Evolutionary conservation across 2,113 vertebrate genomes (phyloP), one percentile per base, ranked within the genome.

Genomic region (Vireo altiloquus): DNA sequence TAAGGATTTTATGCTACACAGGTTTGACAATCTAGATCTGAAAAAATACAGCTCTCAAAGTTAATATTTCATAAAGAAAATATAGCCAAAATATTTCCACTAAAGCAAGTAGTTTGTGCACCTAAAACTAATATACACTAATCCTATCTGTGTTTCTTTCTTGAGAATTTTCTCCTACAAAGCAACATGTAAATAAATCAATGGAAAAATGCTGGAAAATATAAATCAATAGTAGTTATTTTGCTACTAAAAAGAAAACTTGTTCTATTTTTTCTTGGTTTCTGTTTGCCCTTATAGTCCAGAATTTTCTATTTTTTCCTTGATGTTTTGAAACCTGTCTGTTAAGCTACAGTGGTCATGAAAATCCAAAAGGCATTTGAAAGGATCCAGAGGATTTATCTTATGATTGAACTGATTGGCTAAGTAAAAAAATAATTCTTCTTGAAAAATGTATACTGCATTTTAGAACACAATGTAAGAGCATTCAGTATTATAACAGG

Each of bases 101-200:
- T 60, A 7, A 39, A 89, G 59, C 46, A 4, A 91, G 24, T 59
- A 77, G 42, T 69, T 69, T 7, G 3, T 53, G 60, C 49, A 80
- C 10, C 15, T 60, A 72, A 88, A 84, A 54, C 11, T 71, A 84
- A 56, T 23, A 87, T 53, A 78, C 24, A 68, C 25, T 11, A 59
- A 40, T 49, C 30, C 17, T 56, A 57, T 7, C 33, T 65, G 16
- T 8, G 3, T 74, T 92, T 82, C 39, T 77, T 79, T 86, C 49
- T 69, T 31, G 17, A 86, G 23, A 75, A 84, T 84, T 79, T 86
- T 54, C 24, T 50, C 85, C 37, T 59, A 64, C 31, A 84, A 68
- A 88, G 13, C 20, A 88, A 64, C 42, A 79, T 50, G 64, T 66
- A 94, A 94, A 93, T 88, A 94, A 93, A 92, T 91, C 35, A 81